phyloP scores from a whole-genome alignment of 2,113 vertebrate genomes.

The Chlamydotis undulata region DNA sequence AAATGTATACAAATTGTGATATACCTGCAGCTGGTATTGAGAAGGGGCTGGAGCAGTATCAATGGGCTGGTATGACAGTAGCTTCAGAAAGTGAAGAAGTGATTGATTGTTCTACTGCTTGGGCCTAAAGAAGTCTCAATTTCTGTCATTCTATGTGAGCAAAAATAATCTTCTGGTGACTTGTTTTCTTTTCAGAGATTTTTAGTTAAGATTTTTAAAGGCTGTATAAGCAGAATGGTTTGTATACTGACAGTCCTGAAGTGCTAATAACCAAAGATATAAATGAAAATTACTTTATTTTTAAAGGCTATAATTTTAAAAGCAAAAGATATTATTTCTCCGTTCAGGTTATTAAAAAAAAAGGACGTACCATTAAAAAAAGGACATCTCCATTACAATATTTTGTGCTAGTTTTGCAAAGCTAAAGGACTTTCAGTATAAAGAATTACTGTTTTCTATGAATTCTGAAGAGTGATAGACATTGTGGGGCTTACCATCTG shows the following conservation, averaged over 20 bases:
- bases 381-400: fast-evolving
- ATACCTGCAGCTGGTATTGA: neutral
- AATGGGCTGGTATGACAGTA: neutral
- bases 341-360: neutral
- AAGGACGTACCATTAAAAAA: neutral
- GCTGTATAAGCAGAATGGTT: neutral
- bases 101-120: neutral
- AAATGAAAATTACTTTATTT: neutral
- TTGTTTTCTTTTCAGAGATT: neutral
- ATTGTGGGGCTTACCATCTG: neutral
- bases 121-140: neutral
- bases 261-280: neutral
- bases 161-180: neutral
- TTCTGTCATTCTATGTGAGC: neutral
- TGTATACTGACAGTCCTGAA: neutral
- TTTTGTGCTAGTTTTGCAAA: neutral
- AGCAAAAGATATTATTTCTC: neutral
- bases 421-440: neutral
- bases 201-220: neutral
- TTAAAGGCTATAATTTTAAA: neutral
- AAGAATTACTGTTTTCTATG: neutral
- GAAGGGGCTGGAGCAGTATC: neutral
- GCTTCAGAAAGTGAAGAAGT: neutral
- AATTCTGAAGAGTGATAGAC: neutral
- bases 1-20: neutral